Evolutionary conservation across 2,797 vertebrate species (phyloP).

Genomic region (Anas georgica): DNA sequence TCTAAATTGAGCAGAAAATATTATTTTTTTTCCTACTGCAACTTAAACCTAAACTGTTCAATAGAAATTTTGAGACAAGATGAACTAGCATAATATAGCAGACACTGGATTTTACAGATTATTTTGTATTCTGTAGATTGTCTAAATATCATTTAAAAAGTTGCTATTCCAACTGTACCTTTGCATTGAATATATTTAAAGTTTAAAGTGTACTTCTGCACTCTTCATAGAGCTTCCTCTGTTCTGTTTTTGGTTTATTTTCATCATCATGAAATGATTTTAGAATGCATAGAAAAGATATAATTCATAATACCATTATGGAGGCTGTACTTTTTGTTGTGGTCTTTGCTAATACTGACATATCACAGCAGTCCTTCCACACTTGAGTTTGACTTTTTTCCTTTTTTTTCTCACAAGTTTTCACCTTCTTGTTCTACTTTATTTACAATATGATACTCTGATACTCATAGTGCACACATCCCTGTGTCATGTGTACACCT

Average conservation of each 20-base stretch:
- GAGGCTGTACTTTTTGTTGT: background rate
- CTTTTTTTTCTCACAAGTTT: background rate
- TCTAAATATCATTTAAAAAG: background rate
- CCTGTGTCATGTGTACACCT: background rate
- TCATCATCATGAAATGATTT: background rate
- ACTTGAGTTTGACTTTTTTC: background rate
- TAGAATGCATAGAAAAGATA: background rate
- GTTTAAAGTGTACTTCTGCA: background rate
- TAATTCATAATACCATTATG: accelerated
- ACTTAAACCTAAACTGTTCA: background rate
- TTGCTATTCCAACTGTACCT: background rate
- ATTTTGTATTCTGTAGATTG: background rate
- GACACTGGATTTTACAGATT: background rate
- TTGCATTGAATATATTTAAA: background rate
- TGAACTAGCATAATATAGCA: background rate
- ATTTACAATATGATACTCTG: background rate
- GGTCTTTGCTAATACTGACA: background rate
- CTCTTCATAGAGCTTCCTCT: background rate
- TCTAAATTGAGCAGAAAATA: background rate
- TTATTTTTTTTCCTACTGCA: background rate
- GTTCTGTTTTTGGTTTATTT: background rate
- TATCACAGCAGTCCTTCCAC: background rate
- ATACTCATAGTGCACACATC: background rate
- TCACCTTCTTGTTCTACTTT: background rate
- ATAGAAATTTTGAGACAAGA: background rate